Conservation (phyloP, 2,888 invertebrate genomes). For the Hymenopus coronatus region DNA sequence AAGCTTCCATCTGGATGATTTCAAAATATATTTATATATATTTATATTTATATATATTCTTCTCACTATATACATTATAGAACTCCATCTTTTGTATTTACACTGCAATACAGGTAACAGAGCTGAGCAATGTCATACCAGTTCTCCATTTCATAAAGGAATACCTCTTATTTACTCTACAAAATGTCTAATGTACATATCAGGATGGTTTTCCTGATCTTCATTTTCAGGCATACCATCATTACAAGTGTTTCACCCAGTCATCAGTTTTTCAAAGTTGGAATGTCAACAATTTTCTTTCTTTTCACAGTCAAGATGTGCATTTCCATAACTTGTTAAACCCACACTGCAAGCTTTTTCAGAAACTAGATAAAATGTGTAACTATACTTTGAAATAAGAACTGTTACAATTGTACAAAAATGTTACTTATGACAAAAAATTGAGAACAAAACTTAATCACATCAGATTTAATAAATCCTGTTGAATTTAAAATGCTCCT, state of each 20-base stretch:
- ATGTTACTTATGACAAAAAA: no score
- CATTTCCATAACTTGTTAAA: no score
- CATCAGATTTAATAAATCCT: no score
- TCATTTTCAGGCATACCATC: not conserved
- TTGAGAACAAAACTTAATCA: no score
- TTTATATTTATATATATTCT: constrained; percentile 16
- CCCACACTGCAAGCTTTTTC: no score
- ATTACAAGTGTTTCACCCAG: not conserved
- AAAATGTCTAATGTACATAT: constrained; percentile 21
- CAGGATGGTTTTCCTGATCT: not conserved
- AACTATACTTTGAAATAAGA: no score
- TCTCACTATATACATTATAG: constrained; percentile 26
- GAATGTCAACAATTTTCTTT: not conserved
- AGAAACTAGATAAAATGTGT: no score
- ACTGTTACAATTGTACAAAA: no score
- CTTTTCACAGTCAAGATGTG: no score
- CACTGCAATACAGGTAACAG: constrained; percentile 27
- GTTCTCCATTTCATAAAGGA: constrained; percentile 23
- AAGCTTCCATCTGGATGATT: constrained; percentile 22
- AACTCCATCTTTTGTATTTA: constrained; percentile 24
- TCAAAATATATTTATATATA: constrained; percentile 34
- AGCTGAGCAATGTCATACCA: constrained; percentile 18
- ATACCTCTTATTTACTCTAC: constrained; percentile 27
- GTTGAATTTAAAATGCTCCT: no score
- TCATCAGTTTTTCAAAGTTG: not conserved